Conservation (phyloP, 2,113 vertebrate genomes). For the Ondatra zibethicus region DNA sequence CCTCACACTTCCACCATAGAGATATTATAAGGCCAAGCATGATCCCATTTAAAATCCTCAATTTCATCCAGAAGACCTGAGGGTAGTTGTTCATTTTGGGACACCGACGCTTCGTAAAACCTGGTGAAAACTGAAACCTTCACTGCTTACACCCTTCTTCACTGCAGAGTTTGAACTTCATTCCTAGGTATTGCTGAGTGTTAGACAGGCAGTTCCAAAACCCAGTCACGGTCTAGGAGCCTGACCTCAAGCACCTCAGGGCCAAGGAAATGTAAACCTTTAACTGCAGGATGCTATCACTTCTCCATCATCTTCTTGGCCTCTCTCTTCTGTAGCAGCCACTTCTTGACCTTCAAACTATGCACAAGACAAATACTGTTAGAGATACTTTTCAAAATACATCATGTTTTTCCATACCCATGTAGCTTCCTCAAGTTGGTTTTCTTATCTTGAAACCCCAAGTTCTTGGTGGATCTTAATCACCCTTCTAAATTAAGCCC, state of each 20-base stretch:
- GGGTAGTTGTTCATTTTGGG: background rate
- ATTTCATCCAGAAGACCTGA: background rate
- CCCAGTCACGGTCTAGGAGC: background rate
- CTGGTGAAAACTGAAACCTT: background rate
- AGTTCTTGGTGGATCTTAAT: background rate
- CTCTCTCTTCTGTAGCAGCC: background rate
- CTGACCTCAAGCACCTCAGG: background rate
- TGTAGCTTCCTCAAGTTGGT: background rate
- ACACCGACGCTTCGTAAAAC: background rate
- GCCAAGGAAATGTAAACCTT: background rate
- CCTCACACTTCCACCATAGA: background rate
- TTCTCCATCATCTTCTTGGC: background rate
- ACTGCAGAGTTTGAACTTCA: background rate
- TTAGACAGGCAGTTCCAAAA: background rate
- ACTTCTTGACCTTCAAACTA: background rate
- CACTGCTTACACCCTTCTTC: background rate
- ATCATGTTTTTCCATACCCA: background rate
- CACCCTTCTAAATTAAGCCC: background rate
- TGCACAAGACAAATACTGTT: background rate
- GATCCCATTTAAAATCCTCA: background rate
- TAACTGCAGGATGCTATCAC: background rate
- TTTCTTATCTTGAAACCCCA: background rate
- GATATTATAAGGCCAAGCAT: background rate
- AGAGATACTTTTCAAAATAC: background rate
- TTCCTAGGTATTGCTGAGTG: background rate